These are phyloP conservation scores for Coreoperca whiteheadi DNA, from an alignment of 2,113 vertebrate genomes.

Conservation along the genomic window DNA sequence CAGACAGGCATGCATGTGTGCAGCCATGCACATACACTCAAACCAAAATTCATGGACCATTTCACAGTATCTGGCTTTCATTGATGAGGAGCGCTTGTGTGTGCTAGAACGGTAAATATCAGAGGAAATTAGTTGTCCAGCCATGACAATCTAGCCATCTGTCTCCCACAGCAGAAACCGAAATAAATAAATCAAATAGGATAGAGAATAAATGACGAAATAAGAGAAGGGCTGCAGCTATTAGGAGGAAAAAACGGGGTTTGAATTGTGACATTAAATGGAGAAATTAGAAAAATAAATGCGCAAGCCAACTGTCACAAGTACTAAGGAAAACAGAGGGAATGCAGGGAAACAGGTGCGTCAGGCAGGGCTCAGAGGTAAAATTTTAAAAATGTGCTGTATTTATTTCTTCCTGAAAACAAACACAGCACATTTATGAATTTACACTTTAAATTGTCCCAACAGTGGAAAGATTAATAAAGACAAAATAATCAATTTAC, in stretches of 20 bases:
- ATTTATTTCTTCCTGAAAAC: background rate
- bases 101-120: constrained; percentile 51
- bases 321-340: background rate
- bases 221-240: background rate
- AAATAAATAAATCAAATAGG: constrained; percentile 39
- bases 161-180: constrained; percentile 39
- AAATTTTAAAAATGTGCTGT: too few species aligned
- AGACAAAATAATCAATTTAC: background rate
- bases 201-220: constrained; percentile 22
- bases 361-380: background rate
- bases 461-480: background rate
- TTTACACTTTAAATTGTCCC: background rate
- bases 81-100: constrained; percentile 20
- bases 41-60: constrained; percentile 46
- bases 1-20: background rate
- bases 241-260: background rate
- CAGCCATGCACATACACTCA: background rate
- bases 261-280: background rate
- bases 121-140: constrained; percentile 59
- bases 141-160: constrained; percentile 49
- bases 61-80: constrained; percentile 47
- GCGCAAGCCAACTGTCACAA: background rate
- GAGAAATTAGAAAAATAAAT: background rate
- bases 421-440: background rate
- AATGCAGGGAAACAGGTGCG: background rate